A percentile compares a stretch with the other conserved stretches of the same genome.
Conservation (phyloP, 2,797 vertebrate species). For the Siniperca undulata region DNA sequence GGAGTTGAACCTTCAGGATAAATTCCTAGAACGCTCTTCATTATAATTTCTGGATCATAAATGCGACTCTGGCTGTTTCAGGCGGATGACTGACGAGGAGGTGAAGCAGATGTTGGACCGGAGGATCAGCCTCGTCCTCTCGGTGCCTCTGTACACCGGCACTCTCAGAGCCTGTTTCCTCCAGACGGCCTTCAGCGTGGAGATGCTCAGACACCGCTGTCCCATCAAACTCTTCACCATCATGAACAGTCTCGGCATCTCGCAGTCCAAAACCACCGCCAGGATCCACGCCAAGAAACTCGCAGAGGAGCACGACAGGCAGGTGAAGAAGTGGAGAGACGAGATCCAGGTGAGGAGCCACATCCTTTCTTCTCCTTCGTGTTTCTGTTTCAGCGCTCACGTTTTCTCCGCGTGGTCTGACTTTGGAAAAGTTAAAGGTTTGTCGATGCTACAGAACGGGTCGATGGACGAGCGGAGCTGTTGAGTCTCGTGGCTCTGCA, state of each 20-base stretch:
- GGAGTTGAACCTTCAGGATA: no score
- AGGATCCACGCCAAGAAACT: conserved; percentile 2
- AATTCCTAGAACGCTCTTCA: no score
- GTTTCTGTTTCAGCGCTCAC: no score
- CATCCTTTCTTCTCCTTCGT: no score
- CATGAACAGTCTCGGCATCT: conserved; percentile 15
- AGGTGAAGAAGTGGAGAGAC: conserved; percentile 24
- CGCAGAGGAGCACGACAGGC: background rate
- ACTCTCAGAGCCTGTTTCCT: background rate
- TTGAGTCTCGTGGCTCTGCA: no score
- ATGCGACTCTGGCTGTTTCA: background rate
- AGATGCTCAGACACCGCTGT: conserved; percentile 20
- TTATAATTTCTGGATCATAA: no score
- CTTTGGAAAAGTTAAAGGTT: no score
- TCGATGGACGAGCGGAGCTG: no score
- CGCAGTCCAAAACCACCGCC: conserved; percentile 19
- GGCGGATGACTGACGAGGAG: conserved; percentile 4
- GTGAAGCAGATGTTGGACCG: conserved; percentile 29
- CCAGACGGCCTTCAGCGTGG: conserved; percentile 16
- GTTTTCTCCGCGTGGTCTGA: no score
- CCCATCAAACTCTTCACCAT: conserved; percentile 17
- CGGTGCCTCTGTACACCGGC: conserved; percentile 22
- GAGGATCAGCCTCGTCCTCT: background rate
- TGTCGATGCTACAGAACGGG: no score
- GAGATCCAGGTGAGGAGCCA: conserved; percentile 7